These are phyloP conservation scores for Heteromurus nitidus DNA, from an alignment of 2,888 invertebrate genomes.

Conservation along the genomic window DNA sequence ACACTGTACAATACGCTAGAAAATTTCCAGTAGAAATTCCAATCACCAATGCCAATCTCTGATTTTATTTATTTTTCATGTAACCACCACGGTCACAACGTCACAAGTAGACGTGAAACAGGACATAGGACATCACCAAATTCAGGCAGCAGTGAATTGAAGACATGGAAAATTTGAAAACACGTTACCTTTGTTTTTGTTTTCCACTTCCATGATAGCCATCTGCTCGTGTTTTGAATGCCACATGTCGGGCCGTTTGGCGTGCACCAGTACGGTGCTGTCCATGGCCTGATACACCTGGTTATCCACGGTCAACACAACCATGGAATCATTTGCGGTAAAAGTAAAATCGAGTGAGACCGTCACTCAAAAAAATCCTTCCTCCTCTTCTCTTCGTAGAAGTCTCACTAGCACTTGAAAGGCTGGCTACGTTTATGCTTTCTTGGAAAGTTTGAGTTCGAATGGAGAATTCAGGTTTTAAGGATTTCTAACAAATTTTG, in stretches of 20 bases:
- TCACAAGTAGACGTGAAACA: too few relatives aligned
- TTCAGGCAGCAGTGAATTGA: too few relatives aligned
- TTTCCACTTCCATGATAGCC: slow-evolving; percentile 81
- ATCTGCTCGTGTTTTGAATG: slow-evolving; percentile 83
- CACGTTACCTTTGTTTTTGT: slow-evolving; percentile 81
- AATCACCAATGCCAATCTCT: too few relatives aligned
- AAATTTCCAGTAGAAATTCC: too few relatives aligned
- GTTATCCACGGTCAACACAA: slow-evolving; percentile 75
- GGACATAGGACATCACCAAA: too few relatives aligned
- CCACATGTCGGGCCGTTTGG: slow-evolving; percentile 79
- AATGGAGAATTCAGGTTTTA: background rate
- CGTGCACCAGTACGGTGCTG: slow-evolving; percentile 74
- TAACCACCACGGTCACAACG: too few relatives aligned
- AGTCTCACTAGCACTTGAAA: background rate
- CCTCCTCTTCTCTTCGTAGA: background rate
- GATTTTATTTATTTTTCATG: too few relatives aligned
- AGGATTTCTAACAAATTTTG: background rate
- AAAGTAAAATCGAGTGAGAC: slow-evolving; percentile 14
- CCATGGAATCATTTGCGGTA: slow-evolving; percentile 75
- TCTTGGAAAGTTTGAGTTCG: background rate
- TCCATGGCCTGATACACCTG: slow-evolving; percentile 74
- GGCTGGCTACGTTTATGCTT: background rate
- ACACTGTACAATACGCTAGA: too few relatives aligned
- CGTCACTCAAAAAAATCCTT: slow-evolving; percentile 9
- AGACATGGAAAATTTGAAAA: background rate